These are phyloP conservation scores for Coenobita brevimanus DNA, from an alignment of 1,140 invertebrate genomes.

Conservation along the genomic window DNA sequence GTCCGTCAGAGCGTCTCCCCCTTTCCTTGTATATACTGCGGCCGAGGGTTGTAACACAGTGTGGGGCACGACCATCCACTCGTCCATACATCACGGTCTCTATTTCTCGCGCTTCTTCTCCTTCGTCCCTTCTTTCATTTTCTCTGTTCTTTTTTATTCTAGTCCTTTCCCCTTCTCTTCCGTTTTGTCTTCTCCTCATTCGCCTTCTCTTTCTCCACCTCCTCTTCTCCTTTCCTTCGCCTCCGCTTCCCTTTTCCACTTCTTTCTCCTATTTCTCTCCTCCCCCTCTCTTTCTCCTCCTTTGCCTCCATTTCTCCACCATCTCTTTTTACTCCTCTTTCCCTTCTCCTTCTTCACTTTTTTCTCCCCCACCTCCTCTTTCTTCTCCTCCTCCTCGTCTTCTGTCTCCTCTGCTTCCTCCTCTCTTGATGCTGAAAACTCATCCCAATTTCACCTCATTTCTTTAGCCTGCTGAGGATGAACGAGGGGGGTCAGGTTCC, in stretches of 20 bases:
- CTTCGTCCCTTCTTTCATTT: not conserved
- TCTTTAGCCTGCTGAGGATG: not conserved
- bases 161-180: no score
- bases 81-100: not conserved
- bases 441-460: not conserved
- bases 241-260: not conserved
- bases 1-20: no score
- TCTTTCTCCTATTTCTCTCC: not conserved
- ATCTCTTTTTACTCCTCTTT: not conserved
- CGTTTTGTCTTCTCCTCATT: not conserved
- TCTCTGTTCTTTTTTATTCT: not conserved
- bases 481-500: no score
- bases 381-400: not conserved
- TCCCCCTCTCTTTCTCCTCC: not conserved
- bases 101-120: not conserved
- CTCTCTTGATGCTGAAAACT: conserved; percentile 27
- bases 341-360: not conserved
- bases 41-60: no score
- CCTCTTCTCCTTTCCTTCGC: not conserved
- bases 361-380: not conserved
- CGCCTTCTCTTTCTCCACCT: not conserved
- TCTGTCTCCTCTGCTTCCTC: no score
- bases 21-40: no score
- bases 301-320: not conserved
- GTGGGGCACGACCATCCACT: not conserved